A percentile compares a stretch with the other conserved stretches of the same genome.
Evolutionary conservation across 2,797 vertebrate species (phyloP).

Genomic region (Hylomyscus alleni): DNA sequence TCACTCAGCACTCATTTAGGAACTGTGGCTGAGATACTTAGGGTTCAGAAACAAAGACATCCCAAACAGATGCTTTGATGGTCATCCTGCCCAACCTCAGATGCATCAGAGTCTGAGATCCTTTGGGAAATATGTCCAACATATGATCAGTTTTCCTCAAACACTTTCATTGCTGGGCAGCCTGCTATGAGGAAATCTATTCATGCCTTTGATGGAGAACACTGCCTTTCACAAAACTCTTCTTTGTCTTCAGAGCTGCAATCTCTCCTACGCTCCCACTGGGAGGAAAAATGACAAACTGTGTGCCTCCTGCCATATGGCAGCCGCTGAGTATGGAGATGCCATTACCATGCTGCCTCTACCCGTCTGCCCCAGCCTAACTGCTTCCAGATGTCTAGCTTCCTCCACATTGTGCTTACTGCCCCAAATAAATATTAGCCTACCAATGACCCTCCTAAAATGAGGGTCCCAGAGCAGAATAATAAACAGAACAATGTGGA

Average conservation of each 20-base stretch:
- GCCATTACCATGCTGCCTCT: background rate
- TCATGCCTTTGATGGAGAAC: slow-evolving; percentile 44
- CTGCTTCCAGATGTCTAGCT: slow-evolving; percentile 72
- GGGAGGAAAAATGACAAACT: slow-evolving; percentile 50
- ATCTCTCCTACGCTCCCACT: slow-evolving; percentile 43
- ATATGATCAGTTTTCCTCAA: slow-evolving; percentile 39
- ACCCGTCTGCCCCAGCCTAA: slow-evolving; percentile 50
- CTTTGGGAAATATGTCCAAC: background rate
- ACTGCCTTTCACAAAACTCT: slow-evolving; percentile 65
- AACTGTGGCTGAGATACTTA: background rate
- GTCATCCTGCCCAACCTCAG: background rate
- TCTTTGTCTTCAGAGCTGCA: slow-evolving; percentile 59
- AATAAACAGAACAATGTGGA: slow-evolving; percentile 39
- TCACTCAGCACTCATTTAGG: slow-evolving; percentile 17
- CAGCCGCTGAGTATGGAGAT: slow-evolving; percentile 57
- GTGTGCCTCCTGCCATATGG: slow-evolving; percentile 63
- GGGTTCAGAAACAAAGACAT: slow-evolving; percentile 40
- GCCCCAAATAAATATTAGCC: slow-evolving; percentile 66
- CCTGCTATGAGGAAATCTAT: slow-evolving; percentile 38
- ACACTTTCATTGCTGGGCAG: background rate
- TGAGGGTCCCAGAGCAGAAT: slow-evolving; percentile 43
- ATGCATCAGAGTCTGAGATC: background rate
- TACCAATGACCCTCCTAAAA: slow-evolving; percentile 69
- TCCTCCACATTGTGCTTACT: slow-evolving; percentile 62
- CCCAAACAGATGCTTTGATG: background rate